phyloP scores from a whole-genome alignment of 2,113 vertebrate genomes.

The Plecturocebus donacophilus region DNA sequence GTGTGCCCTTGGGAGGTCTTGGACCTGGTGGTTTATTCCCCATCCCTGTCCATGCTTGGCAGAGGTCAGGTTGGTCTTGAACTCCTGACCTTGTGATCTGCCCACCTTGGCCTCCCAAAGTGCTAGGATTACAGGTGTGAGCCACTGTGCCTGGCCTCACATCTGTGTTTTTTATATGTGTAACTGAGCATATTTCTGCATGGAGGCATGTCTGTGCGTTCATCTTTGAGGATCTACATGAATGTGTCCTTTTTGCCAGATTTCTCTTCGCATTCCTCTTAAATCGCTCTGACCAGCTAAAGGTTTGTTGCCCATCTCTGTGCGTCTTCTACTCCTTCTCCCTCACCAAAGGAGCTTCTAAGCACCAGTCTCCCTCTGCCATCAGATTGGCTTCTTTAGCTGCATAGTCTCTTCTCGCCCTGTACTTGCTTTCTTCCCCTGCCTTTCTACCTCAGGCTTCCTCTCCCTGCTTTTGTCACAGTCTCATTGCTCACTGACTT shows the following conservation, averaged over 20 bases:
- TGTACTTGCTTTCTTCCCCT: neutral
- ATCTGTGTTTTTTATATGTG: too few relatives aligned
- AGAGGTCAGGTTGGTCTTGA: too few relatives aligned
- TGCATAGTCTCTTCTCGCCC: neutral
- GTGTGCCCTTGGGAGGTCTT: neutral
- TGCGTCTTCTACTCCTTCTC: neutral
- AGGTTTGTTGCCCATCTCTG: neutral
- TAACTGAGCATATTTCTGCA: too few relatives aligned
- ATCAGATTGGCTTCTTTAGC: constrained; percentile 2
- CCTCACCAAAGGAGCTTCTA: constrained; percentile 14
- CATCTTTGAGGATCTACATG: too few relatives aligned
- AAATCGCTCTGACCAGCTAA: neutral
- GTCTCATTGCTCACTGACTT: constrained; percentile 2
- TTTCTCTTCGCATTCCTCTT: neutral
- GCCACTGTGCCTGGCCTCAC: too few relatives aligned
- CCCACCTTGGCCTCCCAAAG: too few relatives aligned
- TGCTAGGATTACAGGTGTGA: too few relatives aligned
- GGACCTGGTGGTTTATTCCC: constrained; percentile 38
- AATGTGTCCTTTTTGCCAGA: too few relatives aligned
- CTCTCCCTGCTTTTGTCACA: constrained; percentile 44
- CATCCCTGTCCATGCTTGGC: neutral
- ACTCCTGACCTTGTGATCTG: too few relatives aligned
- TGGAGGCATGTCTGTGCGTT: too few relatives aligned
- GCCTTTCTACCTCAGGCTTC: too few relatives aligned
- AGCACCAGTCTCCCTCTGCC: constrained; percentile 29